phyloP scores from a whole-genome alignment of 2,113 vertebrate genomes.

The Vidua macroura region DNA sequence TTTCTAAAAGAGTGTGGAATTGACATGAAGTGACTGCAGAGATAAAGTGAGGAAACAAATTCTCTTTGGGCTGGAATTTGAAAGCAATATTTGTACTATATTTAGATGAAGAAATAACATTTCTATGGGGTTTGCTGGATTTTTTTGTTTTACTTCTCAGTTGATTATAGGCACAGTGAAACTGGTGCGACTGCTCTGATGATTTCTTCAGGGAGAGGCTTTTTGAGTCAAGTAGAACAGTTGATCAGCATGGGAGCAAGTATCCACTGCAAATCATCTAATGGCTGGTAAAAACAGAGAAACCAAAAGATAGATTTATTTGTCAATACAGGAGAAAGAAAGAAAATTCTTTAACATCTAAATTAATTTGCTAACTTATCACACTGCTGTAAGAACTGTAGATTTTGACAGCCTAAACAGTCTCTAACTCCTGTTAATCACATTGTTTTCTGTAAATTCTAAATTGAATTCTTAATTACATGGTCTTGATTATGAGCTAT shows the following conservation, averaged over 20 bases:
- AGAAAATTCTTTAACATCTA: background rate
- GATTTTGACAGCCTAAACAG: background rate
- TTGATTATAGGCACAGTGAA: constrained; percentile 91
- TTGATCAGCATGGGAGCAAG: constrained; percentile 90
- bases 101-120: background rate
- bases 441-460: background rate
- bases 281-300: constrained; percentile 84
- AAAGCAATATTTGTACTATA: background rate
- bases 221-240: constrained; percentile 86
- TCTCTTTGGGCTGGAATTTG: background rate
- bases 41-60: background rate
- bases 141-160: constrained; percentile 61
- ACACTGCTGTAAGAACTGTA: background rate
- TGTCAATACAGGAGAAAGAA: background rate
- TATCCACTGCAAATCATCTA: constrained; percentile 83
- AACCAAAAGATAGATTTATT: background rate
- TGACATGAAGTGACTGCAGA: background rate
- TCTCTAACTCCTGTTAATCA: background rate
- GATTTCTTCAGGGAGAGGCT: constrained; percentile 88
- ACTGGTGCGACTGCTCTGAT: constrained; percentile 87
- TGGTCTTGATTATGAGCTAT: no score
- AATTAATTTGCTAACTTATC: background rate
- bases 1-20: background rate
- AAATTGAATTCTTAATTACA: no score
- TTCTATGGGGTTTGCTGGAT: background rate